Base-by-base conservation (phyloP, 1,140 invertebrate genomes). In the Drosophila busckii region DNA sequence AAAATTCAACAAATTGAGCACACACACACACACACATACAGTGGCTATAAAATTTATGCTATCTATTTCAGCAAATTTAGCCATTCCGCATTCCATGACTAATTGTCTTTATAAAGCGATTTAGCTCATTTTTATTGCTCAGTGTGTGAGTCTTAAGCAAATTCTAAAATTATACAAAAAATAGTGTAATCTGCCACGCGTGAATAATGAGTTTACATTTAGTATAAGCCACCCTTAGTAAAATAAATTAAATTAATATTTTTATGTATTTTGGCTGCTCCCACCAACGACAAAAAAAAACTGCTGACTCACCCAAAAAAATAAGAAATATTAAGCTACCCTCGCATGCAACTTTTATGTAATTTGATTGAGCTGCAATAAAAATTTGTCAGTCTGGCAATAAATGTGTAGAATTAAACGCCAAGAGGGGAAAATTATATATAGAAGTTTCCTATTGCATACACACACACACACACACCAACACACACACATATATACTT, bases 281-380 rank as follows among this genome's bases (percentile, higher is more conserved):
- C n/a, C n/a, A n/a, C n/a, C n/a, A n/a, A n/a, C n/a, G n/a, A n/a
- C n/a, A n/a, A n/a, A n/a, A n/a, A n/a, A n/a, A n/a, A n/a, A n/a
- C n/a, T n/a, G n/a, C n/a, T n/a, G n/a, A 16, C 6, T 16, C 17
- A 10, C 10, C 15, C 12, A 2, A 31, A 22, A 22, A 1, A 25
- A 10, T 2, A 40, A 25, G 3, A 23, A 25, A 19, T 22, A n/a
- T n/a, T n/a, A n/a, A n/a, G n/a, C n/a, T n/a, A n/a, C 12, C 15
- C 5, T 12, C 10, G 9, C 8, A n/a, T 15, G 22, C 37, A 15
- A 40, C 35, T 55, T 35, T n/a, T n/a, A n/a, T n/a, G 35, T 49
- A 68, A 71, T 71, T 69, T 68, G 69, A 80, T 78, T 80, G 71
- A 71, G 71, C 73, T 60, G 73, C 54, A 71, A 78, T 78, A 78